Base-by-base conservation (phyloP, 2,888 invertebrate genomes). In the Leucophenga montana region DNA sequence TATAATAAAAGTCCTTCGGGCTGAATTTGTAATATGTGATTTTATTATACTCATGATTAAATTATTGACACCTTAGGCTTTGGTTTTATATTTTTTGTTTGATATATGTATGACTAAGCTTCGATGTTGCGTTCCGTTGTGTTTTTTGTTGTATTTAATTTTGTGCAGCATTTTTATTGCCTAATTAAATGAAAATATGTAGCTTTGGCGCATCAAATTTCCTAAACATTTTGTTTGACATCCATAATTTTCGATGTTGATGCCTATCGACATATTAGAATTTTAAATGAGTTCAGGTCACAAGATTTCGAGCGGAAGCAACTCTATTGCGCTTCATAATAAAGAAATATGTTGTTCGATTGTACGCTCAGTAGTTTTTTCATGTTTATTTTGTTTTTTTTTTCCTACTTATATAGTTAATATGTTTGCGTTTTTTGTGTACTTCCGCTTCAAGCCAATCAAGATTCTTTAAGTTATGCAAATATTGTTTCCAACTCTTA, bases 391-490 rank as follows among this genome's bases (percentile, higher is more conserved):
- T n/a, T 56, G 18, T 56, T 56, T 11, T 14, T 27, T 20, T 20
- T 11, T 56, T 50, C 16, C 16, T n/a, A 16, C 6, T 50, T 50
- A 8, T 16, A 8, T 20, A 27, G 22, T 56, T 56, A 22, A 18
- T 8, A 22, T 27, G 56, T 11, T 39, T 56, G 22, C 27, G 22
- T 22, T 56, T 56, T 20, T 56, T 56, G 16, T 59, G 33, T 31
- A 59, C 33, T 59, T 59, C 59, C 59, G 59, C 59, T 59, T 33
- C 33, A n/a, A 33, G 59, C 59, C 33, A 59, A 59, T 59, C 59
- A 59, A 59, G 59, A 59, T 59, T 59, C 59, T 59, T 33, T 59
- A 2, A 59, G 59, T 59, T 31, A 59, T 59, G 59, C 59, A 59
- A 59, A 59, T 59, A 9, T 59, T 33, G n/a, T n/a, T n/a, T n/a